Conservation (phyloP, 2,888 invertebrate genomes). For the Orthosia gothica region DNA sequence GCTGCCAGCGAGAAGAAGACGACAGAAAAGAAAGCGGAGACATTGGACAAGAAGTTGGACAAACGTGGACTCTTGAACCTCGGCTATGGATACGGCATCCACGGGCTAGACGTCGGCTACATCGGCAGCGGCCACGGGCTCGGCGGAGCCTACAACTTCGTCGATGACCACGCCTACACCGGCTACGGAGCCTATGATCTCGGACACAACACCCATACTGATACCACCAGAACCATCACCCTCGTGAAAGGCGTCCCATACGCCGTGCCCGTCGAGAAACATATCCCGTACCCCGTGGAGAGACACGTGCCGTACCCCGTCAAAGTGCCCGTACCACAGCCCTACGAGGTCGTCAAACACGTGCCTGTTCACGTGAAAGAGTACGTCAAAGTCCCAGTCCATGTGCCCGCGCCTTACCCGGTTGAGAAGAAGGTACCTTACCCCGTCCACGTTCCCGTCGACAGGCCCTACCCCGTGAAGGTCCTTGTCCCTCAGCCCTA, state of each 20-base stretch:
- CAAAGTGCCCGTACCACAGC: constrained; percentile 93
- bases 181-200: constrained; percentile 79
- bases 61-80: constrained; percentile 95
- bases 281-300: constrained; percentile 92
- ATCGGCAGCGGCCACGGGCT: constrained; percentile 92
- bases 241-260: constrained; percentile 93
- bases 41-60: constrained; percentile 95
- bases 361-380: constrained; percentile 95
- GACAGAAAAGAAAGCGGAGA: constrained; percentile 91
- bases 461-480: constrained; percentile 95
- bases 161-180: constrained; percentile 74
- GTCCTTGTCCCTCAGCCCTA: constrained; percentile 95
- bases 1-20: constrained; percentile 93
- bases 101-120: constrained; percentile 94
- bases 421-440: constrained; percentile 95
- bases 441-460: constrained; percentile 94
- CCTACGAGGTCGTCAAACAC: constrained; percentile 94
- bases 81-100: constrained; percentile 95
- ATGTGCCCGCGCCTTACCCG: constrained; percentile 95
- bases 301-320: constrained; percentile 93
- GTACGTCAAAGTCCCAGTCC: constrained; percentile 95
- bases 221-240: constrained; percentile 93
- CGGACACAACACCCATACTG: constrained; percentile 87
- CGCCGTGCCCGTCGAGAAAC: constrained; percentile 91
- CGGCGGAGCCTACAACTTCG: constrained; percentile 90